phyloP scores from a whole-genome alignment of 2,888 invertebrate genomes.

The Ochropleura plecta region DNA sequence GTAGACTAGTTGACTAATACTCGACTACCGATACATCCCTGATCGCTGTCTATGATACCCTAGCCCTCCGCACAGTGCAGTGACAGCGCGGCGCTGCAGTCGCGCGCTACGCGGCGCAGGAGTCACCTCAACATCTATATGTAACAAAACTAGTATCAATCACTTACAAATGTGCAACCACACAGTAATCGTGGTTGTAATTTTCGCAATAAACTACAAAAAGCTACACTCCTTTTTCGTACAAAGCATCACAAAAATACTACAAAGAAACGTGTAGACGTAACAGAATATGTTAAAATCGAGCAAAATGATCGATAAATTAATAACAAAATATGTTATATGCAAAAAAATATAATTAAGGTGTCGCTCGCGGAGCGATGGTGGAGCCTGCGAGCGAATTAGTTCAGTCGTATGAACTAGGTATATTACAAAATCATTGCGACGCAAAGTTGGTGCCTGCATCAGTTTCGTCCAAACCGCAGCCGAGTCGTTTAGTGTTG shows the following conservation, averaged over 20 bases:
- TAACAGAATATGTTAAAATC: slow-evolving; percentile 83
- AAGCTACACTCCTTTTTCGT: slow-evolving; percentile 75
- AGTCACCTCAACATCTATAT: slow-evolving; percentile 53
- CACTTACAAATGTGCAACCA: slow-evolving; percentile 66
- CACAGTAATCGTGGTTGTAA: slow-evolving; percentile 64
- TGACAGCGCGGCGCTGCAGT: neutral
- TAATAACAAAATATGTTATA: slow-evolving; percentile 88
- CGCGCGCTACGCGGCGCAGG: slow-evolving; percentile 27
- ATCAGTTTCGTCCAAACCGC: slow-evolving; percentile 69
- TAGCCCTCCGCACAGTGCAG: neutral
- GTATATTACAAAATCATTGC: slow-evolving; percentile 71
- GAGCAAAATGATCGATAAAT: slow-evolving; percentile 85
- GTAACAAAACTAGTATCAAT: slow-evolving; percentile 65
- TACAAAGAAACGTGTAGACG: slow-evolving; percentile 82
- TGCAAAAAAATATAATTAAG: slow-evolving; percentile 82
- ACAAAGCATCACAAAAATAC: slow-evolving; percentile 86
- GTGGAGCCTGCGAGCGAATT: slow-evolving; percentile 57
- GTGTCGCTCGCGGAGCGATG: slow-evolving; percentile 70
- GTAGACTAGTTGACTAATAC: slow-evolving; percentile 58
- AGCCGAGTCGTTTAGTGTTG: slow-evolving; percentile 82
- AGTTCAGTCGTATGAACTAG: slow-evolving; percentile 68
- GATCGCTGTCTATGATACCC: slow-evolving; percentile 4
- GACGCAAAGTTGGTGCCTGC: slow-evolving; percentile 75
- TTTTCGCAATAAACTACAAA: slow-evolving; percentile 75
- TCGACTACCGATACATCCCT: slow-evolving; percentile 64